Evolutionary conservation across 2,888 invertebrate genomes (phyloP).

Genomic region (Mechanitis messenoides): DNA sequence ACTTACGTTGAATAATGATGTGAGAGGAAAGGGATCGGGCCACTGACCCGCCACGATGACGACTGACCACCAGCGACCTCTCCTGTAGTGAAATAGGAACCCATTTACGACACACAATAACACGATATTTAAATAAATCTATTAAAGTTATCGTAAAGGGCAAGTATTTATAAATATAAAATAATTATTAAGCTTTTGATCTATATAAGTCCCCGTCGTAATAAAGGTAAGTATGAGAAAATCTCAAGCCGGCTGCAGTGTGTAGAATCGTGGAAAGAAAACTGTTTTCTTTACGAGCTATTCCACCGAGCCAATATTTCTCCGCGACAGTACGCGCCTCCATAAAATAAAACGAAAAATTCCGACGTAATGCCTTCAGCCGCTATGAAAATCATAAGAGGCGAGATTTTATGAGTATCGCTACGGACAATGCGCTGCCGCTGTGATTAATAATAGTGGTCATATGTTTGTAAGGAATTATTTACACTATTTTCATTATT

Average conservation of each 20-base stretch:
- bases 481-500: neutral
- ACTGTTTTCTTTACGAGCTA: conserved; percentile 76
- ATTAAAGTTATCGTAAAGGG: too few relatives aligned
- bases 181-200: too few relatives aligned
- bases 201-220: conserved; percentile 38
- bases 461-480: conserved; percentile 16
- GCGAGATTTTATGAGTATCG: conserved; percentile 69
- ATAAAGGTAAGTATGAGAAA: conserved; percentile 48
- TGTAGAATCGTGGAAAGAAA: conserved; percentile 70
- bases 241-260: conserved; percentile 61
- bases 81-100: conserved; percentile 34
- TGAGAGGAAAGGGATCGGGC: conserved; percentile 55
- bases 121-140: too few relatives aligned
- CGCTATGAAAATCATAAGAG: conserved; percentile 73
- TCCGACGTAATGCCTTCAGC: conserved; percentile 65
- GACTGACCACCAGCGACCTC: conserved; percentile 12
- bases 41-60: conserved; percentile 55
- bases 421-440: conserved; percentile 49
- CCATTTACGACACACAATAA: conserved; percentile 31
- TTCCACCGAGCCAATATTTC: conserved; percentile 76
- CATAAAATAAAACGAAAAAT: conserved; percentile 78
- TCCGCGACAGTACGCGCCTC: conserved; percentile 74
- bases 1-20: conserved; percentile 73
- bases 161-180: too few relatives aligned
- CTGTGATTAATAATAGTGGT: conserved; percentile 61